Conservation (phyloP, 2,888 invertebrate genomes). For the Andrena bucephala region DNA sequence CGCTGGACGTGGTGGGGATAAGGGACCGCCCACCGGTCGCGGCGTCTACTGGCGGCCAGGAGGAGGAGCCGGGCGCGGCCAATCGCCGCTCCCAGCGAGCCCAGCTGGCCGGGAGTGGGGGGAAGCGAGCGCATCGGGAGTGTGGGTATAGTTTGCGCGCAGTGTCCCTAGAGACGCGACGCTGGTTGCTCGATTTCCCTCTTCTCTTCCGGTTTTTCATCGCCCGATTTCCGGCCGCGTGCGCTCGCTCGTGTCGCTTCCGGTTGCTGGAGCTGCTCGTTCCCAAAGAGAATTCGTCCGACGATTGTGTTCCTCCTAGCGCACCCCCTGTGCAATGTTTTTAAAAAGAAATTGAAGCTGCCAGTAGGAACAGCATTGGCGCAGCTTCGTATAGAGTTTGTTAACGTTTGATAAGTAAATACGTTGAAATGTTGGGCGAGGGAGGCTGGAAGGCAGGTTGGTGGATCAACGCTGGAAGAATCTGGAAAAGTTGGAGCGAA, state of each 20-base stretch:
- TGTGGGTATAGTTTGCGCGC: conserved; percentile 77
- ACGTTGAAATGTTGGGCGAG: too few species aligned
- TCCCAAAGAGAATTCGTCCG: too few species aligned
- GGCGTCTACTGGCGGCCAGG: background rate
- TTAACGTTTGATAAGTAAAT: too few species aligned
- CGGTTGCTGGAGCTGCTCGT: background rate
- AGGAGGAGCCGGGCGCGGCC: background rate
- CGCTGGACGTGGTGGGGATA: background rate
- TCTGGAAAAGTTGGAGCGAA: too few species aligned
- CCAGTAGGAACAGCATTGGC: too few species aligned
- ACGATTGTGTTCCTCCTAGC: too few species aligned
- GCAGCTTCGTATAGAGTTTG: too few species aligned
- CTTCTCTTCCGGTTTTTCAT: conserved; percentile 28
- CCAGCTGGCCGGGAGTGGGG: background rate
- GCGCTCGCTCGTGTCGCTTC: conserved; percentile 33
- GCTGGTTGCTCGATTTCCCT: conserved; percentile 68
- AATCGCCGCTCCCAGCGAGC: background rate
- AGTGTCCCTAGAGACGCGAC: conserved; percentile 78
- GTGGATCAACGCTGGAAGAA: too few species aligned
- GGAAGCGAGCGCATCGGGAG: conserved; percentile 64
- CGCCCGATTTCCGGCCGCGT: conserved; percentile 33
- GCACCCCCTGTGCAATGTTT: background rate
- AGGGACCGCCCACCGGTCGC: background rate
- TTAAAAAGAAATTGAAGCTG: too few species aligned
- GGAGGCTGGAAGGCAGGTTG: too few species aligned